phyloP scores from a whole-genome alignment of 1,140 invertebrate species.

The Aphaenogaster floridana region DNA sequence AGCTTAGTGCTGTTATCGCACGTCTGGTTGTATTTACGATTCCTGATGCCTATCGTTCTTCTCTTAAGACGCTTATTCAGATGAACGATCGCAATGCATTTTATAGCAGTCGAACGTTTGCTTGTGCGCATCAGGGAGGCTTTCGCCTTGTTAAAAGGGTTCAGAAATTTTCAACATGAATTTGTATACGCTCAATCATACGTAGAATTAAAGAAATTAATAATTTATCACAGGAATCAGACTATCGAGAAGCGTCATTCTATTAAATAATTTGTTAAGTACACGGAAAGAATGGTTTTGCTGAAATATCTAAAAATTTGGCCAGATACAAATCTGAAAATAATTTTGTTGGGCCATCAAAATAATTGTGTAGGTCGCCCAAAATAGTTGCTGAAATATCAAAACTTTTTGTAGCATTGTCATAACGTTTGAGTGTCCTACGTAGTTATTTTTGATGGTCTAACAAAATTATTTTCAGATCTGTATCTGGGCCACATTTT shows the following conservation, averaged over 20 bases:
- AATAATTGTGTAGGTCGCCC: no score
- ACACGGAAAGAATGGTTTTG: no score
- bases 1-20: conserved; percentile 38
- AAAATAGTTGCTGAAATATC: no score
- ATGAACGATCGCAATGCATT: conserved; percentile 51
- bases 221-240: conserved; percentile 3
- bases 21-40: conserved; percentile 48
- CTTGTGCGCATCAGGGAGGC: not conserved
- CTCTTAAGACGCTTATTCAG: conserved; percentile 46
- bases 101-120: conserved; percentile 44
- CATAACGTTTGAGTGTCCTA: no score
- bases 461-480: no score
- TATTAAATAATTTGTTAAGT: not conserved
- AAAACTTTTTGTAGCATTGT: no score
- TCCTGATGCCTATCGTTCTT: conserved; percentile 45
- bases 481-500: no score
- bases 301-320: no score
- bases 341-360: no score
- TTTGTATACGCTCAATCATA: conserved; percentile 13
- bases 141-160: not conserved
- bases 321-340: no score
- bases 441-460: no score
- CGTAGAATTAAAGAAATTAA: conserved; percentile 22
- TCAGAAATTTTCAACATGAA: not conserved
- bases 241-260: not conserved